Evolutionary conservation across 2,888 invertebrate species (phyloP).

Genomic region (Nematopogon swammerdamellus): DNA sequence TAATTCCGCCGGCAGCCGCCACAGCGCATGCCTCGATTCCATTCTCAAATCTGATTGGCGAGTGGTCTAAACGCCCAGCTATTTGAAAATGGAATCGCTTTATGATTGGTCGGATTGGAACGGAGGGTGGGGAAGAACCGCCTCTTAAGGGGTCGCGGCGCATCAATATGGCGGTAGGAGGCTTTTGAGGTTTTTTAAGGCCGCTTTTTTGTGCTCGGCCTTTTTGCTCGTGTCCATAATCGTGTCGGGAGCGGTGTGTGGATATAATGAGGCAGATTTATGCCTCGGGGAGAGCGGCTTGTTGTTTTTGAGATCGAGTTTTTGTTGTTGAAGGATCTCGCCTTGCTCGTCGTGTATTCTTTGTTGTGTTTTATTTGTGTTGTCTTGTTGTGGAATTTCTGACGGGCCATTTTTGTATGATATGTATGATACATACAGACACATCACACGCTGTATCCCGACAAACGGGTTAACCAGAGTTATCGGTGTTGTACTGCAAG

Average conservation of each 20-base stretch:
- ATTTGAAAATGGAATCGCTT: constrained; percentile 16
- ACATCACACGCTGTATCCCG: no score
- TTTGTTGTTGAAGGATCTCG: constrained; percentile 4
- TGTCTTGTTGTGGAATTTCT: no score
- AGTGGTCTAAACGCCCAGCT: constrained; percentile 33
- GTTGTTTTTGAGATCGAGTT: constrained; percentile 8
- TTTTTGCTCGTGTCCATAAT: constrained; percentile 52
- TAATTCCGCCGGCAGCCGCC: constrained; percentile 47
- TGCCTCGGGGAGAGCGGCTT: constrained; percentile 21
- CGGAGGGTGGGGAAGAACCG: constrained; percentile 43
- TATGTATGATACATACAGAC: no score
- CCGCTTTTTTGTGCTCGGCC: constrained; percentile 24
- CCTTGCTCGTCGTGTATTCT: not conserved
- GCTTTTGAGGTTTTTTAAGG: constrained; percentile 44
- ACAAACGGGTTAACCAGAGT: no score
- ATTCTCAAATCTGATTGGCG: constrained; percentile 30
- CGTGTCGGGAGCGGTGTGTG: constrained; percentile 29
- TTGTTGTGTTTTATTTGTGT: not conserved
- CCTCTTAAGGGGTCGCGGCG: constrained; percentile 33
- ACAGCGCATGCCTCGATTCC: constrained; percentile 43
- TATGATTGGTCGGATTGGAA: constrained; percentile 29
- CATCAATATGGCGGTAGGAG: constrained; percentile 50
- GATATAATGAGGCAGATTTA: constrained; percentile 56
- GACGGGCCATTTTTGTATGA: no score
- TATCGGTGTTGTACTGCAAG: no score